Conservation (phyloP, 2,113 vertebrate species). For the Ahaetulla prasina region DNA sequence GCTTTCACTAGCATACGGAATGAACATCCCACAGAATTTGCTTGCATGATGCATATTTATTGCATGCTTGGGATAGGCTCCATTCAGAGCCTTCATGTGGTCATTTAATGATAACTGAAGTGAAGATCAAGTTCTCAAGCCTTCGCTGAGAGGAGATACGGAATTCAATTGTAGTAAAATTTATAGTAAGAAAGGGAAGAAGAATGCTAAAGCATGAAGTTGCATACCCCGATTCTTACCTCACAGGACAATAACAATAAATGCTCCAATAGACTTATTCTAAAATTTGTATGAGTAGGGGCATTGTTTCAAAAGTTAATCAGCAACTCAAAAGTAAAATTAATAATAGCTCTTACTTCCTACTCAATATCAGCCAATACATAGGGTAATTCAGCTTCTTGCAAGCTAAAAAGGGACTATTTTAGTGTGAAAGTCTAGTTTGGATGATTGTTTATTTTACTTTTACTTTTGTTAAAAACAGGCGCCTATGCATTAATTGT, state of each 20-base stretch:
- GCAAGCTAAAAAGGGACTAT: background rate
- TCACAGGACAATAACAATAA: background rate
- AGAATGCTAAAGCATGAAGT: background rate
- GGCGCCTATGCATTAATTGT: constrained; percentile 72
- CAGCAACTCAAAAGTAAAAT: background rate
- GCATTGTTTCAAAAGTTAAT: background rate
- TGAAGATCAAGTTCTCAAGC: background rate
- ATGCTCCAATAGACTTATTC: background rate
- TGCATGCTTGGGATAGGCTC: accelerated
- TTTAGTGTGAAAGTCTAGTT: background rate
- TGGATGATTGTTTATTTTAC: background rate
- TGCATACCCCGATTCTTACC: background rate
- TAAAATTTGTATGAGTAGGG: background rate
- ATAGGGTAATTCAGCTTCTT: background rate
- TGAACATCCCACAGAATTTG: background rate
- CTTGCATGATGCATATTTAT: background rate
- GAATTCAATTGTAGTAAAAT: background rate
- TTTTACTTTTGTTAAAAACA: constrained; percentile 39
- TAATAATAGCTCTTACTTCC: background rate
- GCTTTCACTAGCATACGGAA: background rate
- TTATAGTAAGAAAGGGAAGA: background rate
- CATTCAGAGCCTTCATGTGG: background rate
- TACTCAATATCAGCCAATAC: background rate
- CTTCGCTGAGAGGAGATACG: background rate
- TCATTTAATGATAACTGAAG: background rate